These are phyloP conservation scores for Tyrophagus putrescentiae DNA, from an alignment of 1,140 invertebrate species.

Conservation along the genomic window DNA sequence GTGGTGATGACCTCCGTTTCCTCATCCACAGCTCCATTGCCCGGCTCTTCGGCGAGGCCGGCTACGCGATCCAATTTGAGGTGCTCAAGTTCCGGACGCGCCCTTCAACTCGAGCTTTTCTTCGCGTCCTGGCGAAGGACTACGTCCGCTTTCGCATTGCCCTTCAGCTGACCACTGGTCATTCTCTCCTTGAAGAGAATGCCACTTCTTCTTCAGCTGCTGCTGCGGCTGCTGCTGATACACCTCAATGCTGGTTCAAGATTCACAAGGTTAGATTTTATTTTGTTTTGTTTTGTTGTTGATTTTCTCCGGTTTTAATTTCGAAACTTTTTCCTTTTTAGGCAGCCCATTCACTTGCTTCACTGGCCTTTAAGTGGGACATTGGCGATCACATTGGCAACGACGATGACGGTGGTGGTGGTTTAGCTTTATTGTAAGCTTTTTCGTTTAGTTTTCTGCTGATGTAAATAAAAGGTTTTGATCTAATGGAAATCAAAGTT, in stretches of 20 bases:
- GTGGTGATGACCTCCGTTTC: not conserved
- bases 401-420: too few relatives aligned
- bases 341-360: not conserved
- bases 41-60: not conserved
- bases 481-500: too few relatives aligned
- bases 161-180: not conserved
- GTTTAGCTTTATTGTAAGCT: too few relatives aligned
- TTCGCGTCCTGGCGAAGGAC: not conserved
- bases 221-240: not conserved
- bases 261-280: not conserved
- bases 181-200: too few relatives aligned
- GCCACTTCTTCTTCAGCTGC: not conserved
- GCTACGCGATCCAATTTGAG: slow-evolving; percentile 1
- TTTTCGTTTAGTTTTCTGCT: too few relatives aligned
- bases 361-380: not conserved
- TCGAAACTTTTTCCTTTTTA: too few relatives aligned
- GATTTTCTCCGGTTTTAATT: too few relatives aligned
- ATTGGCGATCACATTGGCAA: not conserved
- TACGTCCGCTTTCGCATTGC: not conserved
- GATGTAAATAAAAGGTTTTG: too few relatives aligned
- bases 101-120: not conserved
- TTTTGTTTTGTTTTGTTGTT: too few relatives aligned
- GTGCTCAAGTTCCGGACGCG: not conserved
- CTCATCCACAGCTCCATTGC: not conserved
- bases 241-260: not conserved